Evolutionary conservation across 2,888 invertebrate species (phyloP), one percentile per base, ranked within the genome.

Genomic region (Eupsilia transversa): DNA sequence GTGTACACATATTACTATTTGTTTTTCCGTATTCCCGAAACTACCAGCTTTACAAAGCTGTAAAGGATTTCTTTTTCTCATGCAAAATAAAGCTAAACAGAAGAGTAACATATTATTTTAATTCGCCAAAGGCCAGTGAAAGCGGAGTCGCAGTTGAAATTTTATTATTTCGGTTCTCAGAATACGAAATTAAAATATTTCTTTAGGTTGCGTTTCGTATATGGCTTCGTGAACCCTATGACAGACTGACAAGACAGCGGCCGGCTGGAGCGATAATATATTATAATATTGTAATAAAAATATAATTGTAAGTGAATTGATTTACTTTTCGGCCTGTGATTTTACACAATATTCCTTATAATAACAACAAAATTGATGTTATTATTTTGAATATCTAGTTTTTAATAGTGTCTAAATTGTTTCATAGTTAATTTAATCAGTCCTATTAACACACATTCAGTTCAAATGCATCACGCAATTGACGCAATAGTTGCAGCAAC

Each of bases 121-220:
- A 65, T 65, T 73, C 56, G 52, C 69, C 64, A 69, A 66, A 64
- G 54, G 52, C 74, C 68, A 67, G 69, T 63, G 49, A 74, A 65
- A 77, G 72, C 69, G 56, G 38, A 74, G 49, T 65, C 63, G 43
- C 74, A 14, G 63, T 79, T 75, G 70, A 68, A 79, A 64, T 76
- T 83, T 75, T 82, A 72, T 82, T 82, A 80, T 84, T 87, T 78
- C 71, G 35, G 10, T 86, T 83, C 77, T 70, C 60, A 46, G 85
- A 87, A 84, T 64, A 72, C 56, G 41, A 86, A 84, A 78, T 81
- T 78, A 78, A 79, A 84, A 80, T 80, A 79, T 77, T 79, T 79
- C 65, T 77, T 79, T 77, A 74, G 69, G 60, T 72, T 74, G 72
- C 67, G 64, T 67, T 79, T 83, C 74, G 41, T 76, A 79, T 77